These are phyloP conservation scores for Araneus ventricosus DNA, from an alignment of 1,140 invertebrate genomes.

Conservation along the genomic window DNA sequence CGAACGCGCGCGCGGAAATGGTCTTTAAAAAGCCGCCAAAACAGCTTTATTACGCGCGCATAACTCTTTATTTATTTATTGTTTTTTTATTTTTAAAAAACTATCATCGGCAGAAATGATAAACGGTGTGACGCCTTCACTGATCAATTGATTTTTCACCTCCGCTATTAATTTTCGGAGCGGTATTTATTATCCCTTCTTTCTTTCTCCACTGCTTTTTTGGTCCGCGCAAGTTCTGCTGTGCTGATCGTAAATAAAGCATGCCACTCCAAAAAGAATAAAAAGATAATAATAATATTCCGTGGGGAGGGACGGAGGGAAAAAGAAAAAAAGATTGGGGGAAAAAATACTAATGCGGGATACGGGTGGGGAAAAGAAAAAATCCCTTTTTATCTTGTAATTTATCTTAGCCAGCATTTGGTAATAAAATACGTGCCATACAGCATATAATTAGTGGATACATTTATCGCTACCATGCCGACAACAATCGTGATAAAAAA, in stretches of 20 bases:
- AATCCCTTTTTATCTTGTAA: slow-evolving; percentile 68
- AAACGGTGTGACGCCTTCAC: slow-evolving; percentile 65
- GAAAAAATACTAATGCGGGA: slow-evolving; percentile 40
- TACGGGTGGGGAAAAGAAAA: slow-evolving; percentile 13
- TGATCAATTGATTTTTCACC: slow-evolving; percentile 75
- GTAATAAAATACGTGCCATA: slow-evolving; percentile 75
- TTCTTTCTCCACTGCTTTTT: not conserved
- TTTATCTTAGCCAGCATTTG: slow-evolving; percentile 67
- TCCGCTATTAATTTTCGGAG: slow-evolving; percentile 69
- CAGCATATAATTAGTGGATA: slow-evolving; percentile 72
- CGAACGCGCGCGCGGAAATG: not conserved
- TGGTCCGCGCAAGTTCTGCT: not conserved
- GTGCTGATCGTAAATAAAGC: slow-evolving; percentile 66
- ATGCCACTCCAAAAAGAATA: not conserved
- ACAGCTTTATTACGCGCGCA: slow-evolving; percentile 71
- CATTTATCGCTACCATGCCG: slow-evolving; percentile 57
- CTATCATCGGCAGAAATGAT: slow-evolving; percentile 65
- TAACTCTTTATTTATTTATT: slow-evolving; percentile 33
- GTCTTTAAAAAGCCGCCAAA: slow-evolving; percentile 58
- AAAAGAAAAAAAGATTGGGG: not conserved
- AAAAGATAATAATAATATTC: slow-evolving; percentile 20
- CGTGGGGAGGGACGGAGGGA: not conserved
- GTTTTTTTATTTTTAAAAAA: slow-evolving; percentile 18
- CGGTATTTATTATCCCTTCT: slow-evolving; percentile 67
- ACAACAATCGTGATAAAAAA: slow-evolving; percentile 73